Conservation (phyloP, 2,797 vertebrate species). For the Momotus momota region DNA sequence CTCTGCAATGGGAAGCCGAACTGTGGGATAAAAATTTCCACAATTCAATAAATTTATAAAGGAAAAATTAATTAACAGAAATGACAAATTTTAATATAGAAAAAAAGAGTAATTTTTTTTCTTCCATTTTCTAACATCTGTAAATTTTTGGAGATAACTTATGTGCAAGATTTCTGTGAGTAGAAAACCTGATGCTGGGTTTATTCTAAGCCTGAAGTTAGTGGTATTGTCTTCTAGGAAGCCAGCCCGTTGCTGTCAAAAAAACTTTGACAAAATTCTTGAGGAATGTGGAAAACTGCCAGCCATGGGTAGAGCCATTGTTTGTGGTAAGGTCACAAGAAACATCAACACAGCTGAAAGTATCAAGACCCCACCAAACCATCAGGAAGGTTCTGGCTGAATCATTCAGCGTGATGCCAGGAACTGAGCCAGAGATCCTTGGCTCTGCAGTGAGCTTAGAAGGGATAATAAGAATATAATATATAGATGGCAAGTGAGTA, state of each 20-base stretch:
- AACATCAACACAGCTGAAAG: neutral
- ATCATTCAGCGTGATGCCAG: neutral
- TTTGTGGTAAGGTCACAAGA: neutral
- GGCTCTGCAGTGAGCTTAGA: neutral
- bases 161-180: neutral
- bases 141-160: neutral
- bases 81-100: neutral
- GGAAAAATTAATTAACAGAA: constrained; percentile 45
- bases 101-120: neutral
- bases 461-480: neutral
- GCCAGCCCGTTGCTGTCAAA: neutral
- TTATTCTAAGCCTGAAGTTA: constrained; percentile 37
- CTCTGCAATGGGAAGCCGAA: neutral
- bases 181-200: neutral
- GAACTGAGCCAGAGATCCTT: neutral
- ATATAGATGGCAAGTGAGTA: neutral
- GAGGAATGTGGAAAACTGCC: neutral
- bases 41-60: constrained; percentile 47
- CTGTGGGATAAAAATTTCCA: constrained; percentile 9
- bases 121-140: neutral
- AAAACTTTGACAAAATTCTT: neutral
- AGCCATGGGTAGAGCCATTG: neutral
- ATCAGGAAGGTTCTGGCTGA: neutral
- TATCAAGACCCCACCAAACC: neutral
- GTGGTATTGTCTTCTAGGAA: constrained; percentile 4